Conservation (phyloP, 2,113 vertebrate species). For the Orthonyx spaldingii region DNA sequence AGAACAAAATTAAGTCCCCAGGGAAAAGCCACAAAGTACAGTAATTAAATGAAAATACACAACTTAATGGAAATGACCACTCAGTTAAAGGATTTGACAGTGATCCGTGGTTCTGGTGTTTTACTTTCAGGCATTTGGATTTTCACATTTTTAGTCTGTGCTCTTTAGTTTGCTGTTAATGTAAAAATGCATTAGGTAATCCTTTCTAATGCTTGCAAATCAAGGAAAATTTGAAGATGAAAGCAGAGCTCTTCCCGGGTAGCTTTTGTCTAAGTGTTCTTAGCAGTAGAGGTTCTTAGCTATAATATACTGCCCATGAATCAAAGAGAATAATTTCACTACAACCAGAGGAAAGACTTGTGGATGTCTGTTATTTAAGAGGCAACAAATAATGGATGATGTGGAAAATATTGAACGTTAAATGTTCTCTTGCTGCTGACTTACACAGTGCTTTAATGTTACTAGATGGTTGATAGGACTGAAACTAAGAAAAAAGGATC, state of each 20-base stretch:
- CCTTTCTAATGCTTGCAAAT: not conserved
- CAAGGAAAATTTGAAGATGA: not conserved
- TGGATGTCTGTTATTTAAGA: not conserved
- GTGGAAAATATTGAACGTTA: not conserved
- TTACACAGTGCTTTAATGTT: not conserved
- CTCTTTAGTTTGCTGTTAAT: not conserved
- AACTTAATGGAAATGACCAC: not conserved
- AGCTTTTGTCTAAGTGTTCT: not conserved
- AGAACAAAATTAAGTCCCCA: not conserved
- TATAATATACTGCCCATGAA: not conserved
- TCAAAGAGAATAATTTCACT: slow-evolving; percentile 13
- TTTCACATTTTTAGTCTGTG: not conserved
- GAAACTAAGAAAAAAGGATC: not conserved
- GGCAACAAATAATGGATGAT: not conserved
- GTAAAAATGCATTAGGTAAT: not conserved
- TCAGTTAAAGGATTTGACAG: not conserved
- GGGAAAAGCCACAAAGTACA: not conserved
- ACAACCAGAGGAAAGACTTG: not conserved
- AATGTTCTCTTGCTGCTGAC: not conserved
- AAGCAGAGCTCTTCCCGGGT: not conserved
- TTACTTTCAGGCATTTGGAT: not conserved
- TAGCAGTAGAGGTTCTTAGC: not conserved
- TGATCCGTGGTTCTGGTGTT: not conserved
- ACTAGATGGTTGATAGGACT: not conserved
- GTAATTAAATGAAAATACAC: not conserved